Evolutionary conservation across 1,140 invertebrate species (phyloP), one percentile per base, ranked within the genome.

Genomic region (Arion vulgaris): DNA sequence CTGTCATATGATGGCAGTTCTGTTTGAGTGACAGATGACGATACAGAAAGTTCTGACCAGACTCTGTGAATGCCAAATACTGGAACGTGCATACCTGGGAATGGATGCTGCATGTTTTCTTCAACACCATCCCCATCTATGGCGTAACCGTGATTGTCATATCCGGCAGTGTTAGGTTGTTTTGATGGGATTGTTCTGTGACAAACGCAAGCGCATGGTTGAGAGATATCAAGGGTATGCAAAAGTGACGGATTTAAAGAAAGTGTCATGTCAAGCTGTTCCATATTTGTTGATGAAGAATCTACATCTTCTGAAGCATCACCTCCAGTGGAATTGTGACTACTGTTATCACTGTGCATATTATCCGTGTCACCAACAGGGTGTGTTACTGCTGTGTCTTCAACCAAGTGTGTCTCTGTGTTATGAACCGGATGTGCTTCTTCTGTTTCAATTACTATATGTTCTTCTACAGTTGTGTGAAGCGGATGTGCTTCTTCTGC

Each of bases 71-170:
- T 9, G n/a, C 41, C 57, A 17, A 39, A 66, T 62, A 82, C 73
- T n/a, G 71, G 45, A 68, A 53, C 23, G 45, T 71, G 45, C 51
- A 83, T 77, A 23, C 68, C 66, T 23, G 51, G 68, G 7, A 62
- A 26, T 17, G n/a, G 11, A 28, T 26, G 36, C 4, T 32, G 28
- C 45, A 7, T 32, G 38, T 39, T 76, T 23, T 19, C 39, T 15
- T 36, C 28, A 62, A 32, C 36, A 23, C 13, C 36, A 15, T 66
- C 76, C 53, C 83, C 26, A 4, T 69, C 78, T 57, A 82, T 23
- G 83, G 83, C 7, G 87, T 86, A 71, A 81, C 84, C 79, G 84
- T 80, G 78, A 81, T 84, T 81, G 84, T 88, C 34, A 81, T 85
- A 84, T 45, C 82, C 28, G 75, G 41, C 45, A 39, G 62, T 81